Conservation (phyloP, 2,888 invertebrate genomes). For the Perizoma affinitatum region DNA sequence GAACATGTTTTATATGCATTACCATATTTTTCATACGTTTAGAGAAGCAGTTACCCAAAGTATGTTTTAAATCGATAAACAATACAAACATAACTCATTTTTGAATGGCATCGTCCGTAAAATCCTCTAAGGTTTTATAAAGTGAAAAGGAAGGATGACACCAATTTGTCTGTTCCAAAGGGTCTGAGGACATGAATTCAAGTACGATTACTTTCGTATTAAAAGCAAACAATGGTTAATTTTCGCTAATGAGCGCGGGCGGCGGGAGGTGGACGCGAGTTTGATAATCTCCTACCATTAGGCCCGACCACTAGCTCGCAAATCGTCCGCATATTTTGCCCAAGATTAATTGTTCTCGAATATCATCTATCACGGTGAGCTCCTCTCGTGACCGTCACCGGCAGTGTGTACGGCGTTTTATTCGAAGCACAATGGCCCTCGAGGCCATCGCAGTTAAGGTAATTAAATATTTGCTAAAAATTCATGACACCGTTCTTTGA, state of each 20-base stretch:
- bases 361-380: slow-evolving; percentile 83
- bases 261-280: slow-evolving; percentile 62
- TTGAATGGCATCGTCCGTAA: no score
- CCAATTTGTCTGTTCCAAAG: slow-evolving; percentile 29
- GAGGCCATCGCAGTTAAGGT: slow-evolving; percentile 64
- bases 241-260: slow-evolving; percentile 72
- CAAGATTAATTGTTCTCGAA: slow-evolving; percentile 84
- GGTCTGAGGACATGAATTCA: slow-evolving; percentile 20
- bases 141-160: slow-evolving; percentile 7
- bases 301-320: slow-evolving; percentile 82
- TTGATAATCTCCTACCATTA: slow-evolving; percentile 82
- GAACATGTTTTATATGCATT: slow-evolving; percentile 65
- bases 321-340: slow-evolving; percentile 84
- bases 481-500: slow-evolving; percentile 52
- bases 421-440: slow-evolving; percentile 73
- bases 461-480: slow-evolving; percentile 72
- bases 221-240: slow-evolving; percentile 58
- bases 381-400: slow-evolving; percentile 77
- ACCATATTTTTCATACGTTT: slow-evolving; percentile 51
- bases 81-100: slow-evolving; percentile 8
- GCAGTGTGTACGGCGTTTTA: slow-evolving; percentile 81
- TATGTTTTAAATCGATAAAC: slow-evolving; percentile 23
- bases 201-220: slow-evolving; percentile 35
- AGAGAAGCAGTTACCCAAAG: slow-evolving; percentile 22
- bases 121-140: no score